Evolutionary conservation across 2,888 invertebrate genomes (phyloP).

Genomic region (Argyresthia goedartella): DNA sequence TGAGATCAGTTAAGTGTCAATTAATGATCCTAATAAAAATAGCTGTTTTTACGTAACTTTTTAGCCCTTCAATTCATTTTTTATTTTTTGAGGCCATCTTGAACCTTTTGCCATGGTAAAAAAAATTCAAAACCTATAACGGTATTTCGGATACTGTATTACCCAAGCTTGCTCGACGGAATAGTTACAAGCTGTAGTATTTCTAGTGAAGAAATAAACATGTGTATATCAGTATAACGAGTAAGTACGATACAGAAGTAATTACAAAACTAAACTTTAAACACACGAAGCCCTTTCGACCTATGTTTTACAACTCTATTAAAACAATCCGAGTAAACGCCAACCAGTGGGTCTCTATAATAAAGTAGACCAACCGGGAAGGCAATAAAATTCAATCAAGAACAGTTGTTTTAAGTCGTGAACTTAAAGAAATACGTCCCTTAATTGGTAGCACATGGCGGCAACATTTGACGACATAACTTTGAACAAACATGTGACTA

Average conservation of each 20-base stretch:
- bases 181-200: no score
- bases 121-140: no score
- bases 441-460: conserved; percentile 56
- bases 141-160: no score
- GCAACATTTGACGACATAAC: conserved; percentile 2
- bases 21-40: neutral
- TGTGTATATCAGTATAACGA: no score
- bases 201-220: no score
- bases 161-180: no score
- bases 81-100: neutral
- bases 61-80: neutral
- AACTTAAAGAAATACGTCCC: conserved; percentile 14
- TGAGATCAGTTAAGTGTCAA: neutral
- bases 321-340: no score
- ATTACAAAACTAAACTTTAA: neutral
- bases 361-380: conserved; percentile 46
- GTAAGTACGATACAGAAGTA: no score
- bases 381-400: conserved; percentile 65
- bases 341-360: conserved; percentile 12
- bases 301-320: no score
- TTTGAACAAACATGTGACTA: neutral
- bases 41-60: no score
- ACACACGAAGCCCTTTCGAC: no score
- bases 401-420: conserved; percentile 33
- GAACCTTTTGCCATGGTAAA: no score